Conservation (phyloP, 2,113 vertebrate species). For the Urocynchramus pylzowi region DNA sequence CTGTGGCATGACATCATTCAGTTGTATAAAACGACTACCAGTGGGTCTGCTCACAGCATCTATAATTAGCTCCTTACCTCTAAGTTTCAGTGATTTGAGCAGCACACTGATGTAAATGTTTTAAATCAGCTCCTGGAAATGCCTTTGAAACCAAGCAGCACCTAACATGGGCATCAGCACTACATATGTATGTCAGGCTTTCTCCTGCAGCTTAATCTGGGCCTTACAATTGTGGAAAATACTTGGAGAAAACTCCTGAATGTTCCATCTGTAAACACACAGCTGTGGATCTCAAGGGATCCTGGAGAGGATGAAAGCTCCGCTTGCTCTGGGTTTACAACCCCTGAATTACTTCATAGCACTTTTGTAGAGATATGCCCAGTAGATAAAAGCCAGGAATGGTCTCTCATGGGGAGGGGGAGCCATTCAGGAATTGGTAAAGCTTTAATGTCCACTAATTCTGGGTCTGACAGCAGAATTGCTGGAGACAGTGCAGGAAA, state of each 20-base stretch:
- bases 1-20: conserved; percentile 4
- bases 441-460: not conserved
- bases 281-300: not conserved
- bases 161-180: not conserved
- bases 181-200: not conserved
- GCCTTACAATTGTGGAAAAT: not conserved
- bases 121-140: conserved; percentile 10
- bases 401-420: not conserved
- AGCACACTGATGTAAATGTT: conserved; percentile 13
- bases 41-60: not conserved
- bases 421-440: not conserved
- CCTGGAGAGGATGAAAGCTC: not conserved
- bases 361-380: not conserved
- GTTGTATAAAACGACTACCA: not conserved
- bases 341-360: not conserved
- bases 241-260: not conserved
- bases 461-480: not conserved
- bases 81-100: not conserved
- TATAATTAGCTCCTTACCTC: conserved; percentile 53
- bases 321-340: not conserved
- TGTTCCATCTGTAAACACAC: not conserved
- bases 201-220: not conserved
- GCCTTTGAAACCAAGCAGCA: not conserved
- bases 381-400: not conserved
- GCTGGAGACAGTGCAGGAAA: not conserved